A percentile compares a stretch with the other conserved stretches of the same genome.
These are phyloP conservation scores for Dicroscelio sp. DNA, from an alignment of 2,888 invertebrate species.

Conservation along the genomic window DNA sequence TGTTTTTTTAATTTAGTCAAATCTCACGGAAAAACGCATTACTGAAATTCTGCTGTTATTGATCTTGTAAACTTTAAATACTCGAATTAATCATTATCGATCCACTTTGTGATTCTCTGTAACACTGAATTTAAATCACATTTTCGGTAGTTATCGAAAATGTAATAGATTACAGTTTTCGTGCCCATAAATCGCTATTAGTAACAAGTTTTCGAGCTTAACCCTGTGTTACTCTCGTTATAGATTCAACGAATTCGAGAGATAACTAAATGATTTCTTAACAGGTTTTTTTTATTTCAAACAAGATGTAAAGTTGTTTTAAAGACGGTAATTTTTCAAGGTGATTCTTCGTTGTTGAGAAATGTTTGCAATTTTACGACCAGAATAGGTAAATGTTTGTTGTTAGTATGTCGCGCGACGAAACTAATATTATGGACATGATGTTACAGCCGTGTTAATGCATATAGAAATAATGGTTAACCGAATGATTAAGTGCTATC, in stretches of 20 bases:
- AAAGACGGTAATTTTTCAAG: no score
- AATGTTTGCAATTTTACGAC: no score
- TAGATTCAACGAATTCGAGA: slow-evolving; percentile 40
- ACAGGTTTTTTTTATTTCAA: no score
- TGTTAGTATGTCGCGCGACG: no score
- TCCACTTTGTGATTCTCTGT: slow-evolving; percentile 24
- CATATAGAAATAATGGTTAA: slow-evolving; percentile 15
- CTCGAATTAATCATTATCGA: slow-evolving; percentile 39
- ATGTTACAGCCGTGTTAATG: background rate
- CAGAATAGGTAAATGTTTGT: no score
- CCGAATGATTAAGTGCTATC: slow-evolving; percentile 14
- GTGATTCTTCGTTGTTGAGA: no score
- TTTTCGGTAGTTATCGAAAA: slow-evolving; percentile 58
- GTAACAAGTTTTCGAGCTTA: slow-evolving; percentile 57
- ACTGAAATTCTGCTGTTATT: slow-evolving; percentile 2
- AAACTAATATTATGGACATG: no score
- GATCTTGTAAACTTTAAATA: background rate
- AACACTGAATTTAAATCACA: slow-evolving; percentile 53
- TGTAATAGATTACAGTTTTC: slow-evolving; percentile 58
- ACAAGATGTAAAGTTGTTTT: no score
- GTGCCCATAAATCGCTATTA: slow-evolving; percentile 45
- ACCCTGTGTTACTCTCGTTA: slow-evolving; percentile 36
- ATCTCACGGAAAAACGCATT: background rate
- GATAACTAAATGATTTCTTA: slow-evolving; percentile 29
- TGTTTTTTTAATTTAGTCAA: background rate